Evolutionary conservation across 23 tunicate genomes (phyloP).

Genomic region (Halocynthia roretzi): DNA sequence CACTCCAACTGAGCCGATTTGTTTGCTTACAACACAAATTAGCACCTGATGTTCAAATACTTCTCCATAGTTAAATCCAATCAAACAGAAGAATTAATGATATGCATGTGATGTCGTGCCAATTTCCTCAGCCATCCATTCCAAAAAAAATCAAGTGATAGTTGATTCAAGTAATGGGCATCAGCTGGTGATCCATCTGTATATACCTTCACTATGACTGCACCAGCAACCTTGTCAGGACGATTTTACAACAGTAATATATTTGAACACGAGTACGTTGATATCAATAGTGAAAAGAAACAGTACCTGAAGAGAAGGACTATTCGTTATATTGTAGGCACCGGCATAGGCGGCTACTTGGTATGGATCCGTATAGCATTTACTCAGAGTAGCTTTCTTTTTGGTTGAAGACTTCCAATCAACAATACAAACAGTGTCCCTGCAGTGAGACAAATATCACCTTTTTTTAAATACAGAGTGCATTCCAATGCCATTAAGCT

Average conservation of each 20-base stretch:
- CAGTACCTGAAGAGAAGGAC: background rate
- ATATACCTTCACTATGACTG: conserved; percentile 65
- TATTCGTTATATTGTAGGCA: conserved; percentile 29
- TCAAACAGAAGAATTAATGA: background rate
- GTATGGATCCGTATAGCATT: conserved; percentile 78
- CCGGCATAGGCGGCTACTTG: conserved; percentile 91
- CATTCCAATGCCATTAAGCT: background rate
- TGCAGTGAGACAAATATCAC: background rate
- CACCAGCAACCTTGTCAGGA: conserved; percentile 20
- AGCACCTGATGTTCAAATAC: no score
- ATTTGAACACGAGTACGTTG: no score
- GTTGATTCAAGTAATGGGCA: conserved; percentile 40
- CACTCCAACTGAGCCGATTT: no score
- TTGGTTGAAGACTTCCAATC: conserved; percentile 82
- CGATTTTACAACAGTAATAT: no score
- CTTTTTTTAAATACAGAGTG: background rate
- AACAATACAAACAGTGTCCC: conserved; percentile 38
- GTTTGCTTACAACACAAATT: no score
- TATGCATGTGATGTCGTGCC: conserved; percentile 8
- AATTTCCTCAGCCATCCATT: conserved; percentile 51
- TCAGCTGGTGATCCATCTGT: conserved; percentile 63
- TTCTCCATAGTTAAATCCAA: no score
- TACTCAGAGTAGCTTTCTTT: conserved; percentile 17
- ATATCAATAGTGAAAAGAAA: background rate
- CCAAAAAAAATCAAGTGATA: conserved; percentile 70